These are phyloP conservation scores for Anagyrus pseudococci DNA, from an alignment of 2,888 invertebrate genomes.

Conservation along the genomic window DNA sequence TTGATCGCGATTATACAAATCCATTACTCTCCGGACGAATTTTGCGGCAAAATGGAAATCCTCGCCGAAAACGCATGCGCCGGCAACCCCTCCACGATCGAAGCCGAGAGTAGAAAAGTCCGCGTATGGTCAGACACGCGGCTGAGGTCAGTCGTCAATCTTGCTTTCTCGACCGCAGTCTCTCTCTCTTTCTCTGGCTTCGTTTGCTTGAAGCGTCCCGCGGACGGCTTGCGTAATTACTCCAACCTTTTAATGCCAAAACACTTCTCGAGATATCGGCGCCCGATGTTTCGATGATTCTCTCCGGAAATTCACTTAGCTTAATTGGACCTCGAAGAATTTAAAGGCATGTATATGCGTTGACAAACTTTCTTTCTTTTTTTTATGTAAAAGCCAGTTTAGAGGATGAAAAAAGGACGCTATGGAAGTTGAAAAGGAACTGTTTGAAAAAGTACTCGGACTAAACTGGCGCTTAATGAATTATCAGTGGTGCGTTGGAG, in stretches of 20 bases:
- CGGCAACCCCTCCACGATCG: background rate
- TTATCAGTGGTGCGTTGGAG: too few relatives aligned
- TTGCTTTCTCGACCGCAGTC: constrained; percentile 20
- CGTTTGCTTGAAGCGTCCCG: constrained; percentile 14
- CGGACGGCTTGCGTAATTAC: too few relatives aligned
- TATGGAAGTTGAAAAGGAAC: too few relatives aligned
- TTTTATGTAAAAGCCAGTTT: background rate
- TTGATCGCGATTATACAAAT: too few relatives aligned
- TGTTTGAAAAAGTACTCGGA: background rate
- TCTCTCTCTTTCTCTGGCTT: background rate
- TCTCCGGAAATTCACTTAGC: background rate
- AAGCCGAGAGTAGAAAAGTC: constrained; percentile 17
- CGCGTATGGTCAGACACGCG: constrained; percentile 20
- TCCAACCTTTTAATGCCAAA: background rate
- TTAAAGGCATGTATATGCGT: background rate
- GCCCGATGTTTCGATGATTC: background rate
- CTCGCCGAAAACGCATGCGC: constrained; percentile 4
- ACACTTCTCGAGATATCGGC: background rate
- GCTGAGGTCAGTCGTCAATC: background rate
- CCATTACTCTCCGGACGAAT: background rate
- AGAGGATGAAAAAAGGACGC: background rate
- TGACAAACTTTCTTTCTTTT: background rate
- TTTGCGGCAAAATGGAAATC: constrained; percentile 25
- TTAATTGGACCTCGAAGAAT: constrained; percentile 11
- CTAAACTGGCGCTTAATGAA: background rate